Base-by-base conservation (phyloP, 1,140 invertebrate species). In the Melitaea cinxia region DNA sequence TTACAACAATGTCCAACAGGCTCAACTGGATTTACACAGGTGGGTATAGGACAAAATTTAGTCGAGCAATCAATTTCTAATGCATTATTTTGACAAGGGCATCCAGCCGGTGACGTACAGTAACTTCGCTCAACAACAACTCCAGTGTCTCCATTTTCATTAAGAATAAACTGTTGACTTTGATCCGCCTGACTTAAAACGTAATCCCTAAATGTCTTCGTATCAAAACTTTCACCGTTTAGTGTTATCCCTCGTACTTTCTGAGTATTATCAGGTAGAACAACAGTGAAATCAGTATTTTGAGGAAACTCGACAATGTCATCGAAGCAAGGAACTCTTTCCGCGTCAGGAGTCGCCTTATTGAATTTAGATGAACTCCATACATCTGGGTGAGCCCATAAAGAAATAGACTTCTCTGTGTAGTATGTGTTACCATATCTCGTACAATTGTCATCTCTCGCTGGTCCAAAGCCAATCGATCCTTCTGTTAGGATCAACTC, bases 1-100 rank as follows among this genome's bases (percentile, higher is more conserved):
- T 83, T 80, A 70, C 88, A 90, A 50, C 88, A 90, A 64, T 85
- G 83, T 4, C 88, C 88, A 1, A 71, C 50, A 19, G 88, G 88
- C 37, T 84, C 76, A 9, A 90, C 77, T 4, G 88, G 85, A 65
- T 81, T 54, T 1, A 75, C 59, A 53, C 88, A 90, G 0, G 70
- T 61, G n/a, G 81, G 77, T 12, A 69, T 63, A 3, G 73, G 45
- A 56, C 88, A 90, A 55, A 70, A 85, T 62, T 90, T 88, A 4
- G 53, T 28, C 4, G 68, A 61, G 49, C 88, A 90, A 14, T 84
- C 73, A 9, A 85, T 85, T 57, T 74, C 39, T 9, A 83, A 28
- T 17, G 64, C 19, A 24, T 71, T 54, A 1, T 63, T 39, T 71
- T 90, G 88, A 55, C 88, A 90, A 4, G 79, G 74, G 68, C 88